phyloP scores from a whole-genome alignment of 2,113 vertebrate species.

The Eublepharis macularius region DNA sequence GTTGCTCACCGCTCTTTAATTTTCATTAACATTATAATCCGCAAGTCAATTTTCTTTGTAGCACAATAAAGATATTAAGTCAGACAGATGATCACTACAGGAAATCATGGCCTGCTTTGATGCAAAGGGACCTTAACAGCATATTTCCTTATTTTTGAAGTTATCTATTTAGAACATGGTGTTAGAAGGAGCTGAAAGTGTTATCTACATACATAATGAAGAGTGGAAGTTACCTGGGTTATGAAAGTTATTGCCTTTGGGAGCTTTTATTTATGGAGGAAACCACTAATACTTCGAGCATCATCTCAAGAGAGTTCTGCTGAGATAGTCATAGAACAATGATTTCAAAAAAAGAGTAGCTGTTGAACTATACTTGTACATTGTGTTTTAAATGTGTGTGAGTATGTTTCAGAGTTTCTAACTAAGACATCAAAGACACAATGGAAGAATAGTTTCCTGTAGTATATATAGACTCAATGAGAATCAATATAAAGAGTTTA shows the following conservation, averaged over 20 bases:
- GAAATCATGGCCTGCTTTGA: constrained; percentile 39
- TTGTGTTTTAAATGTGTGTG: neutral
- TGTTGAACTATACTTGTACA: neutral
- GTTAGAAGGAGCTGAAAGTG: neutral
- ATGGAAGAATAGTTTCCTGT: neutral
- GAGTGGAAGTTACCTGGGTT: neutral
- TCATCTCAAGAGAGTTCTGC: neutral
- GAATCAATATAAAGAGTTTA: neutral
- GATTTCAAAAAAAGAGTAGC: neutral
- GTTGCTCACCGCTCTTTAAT: constrained; percentile 52
- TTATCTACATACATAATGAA: neutral
- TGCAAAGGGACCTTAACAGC: constrained; percentile 32
- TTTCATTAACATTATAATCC: constrained; percentile 52
- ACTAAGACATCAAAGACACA: neutral
- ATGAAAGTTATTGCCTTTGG: neutral
- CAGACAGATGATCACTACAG: constrained; percentile 54
- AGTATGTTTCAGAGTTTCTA: neutral
- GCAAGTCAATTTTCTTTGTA: constrained; percentile 54
- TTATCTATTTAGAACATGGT: constrained; percentile 30
- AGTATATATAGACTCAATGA: neutral
- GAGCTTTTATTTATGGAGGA: constrained; percentile 1
- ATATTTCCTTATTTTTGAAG: constrained; percentile 37
- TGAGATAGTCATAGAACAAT: neutral
- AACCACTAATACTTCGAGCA: neutral
- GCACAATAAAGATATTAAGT: constrained; percentile 48